Percentiles rank a stretch among this genome's conserved stretches.
These are phyloP conservation scores for Cassiopea andromeda DNA, from an alignment of 30 jellyfish, hydroid and myxozoan species.

Conservation along the genomic window DNA sequence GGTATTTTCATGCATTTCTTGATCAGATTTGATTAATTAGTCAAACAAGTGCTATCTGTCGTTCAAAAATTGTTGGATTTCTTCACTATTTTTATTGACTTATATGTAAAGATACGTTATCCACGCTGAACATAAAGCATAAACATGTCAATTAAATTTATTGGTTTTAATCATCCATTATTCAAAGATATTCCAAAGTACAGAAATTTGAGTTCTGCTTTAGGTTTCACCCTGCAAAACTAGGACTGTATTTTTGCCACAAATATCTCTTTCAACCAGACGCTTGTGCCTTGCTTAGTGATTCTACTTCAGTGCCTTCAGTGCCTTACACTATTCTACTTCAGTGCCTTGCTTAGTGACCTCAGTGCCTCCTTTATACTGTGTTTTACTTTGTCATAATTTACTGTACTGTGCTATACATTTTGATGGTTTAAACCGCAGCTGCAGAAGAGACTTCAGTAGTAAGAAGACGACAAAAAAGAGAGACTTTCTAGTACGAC, in stretches of 20 bases:
- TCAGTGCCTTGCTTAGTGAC: not conserved
- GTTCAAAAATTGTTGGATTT: not conserved
- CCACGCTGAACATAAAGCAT: not conserved
- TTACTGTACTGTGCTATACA: not conserved
- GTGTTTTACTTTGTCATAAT: not conserved
- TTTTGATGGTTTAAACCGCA: no score
- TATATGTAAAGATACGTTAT: not conserved
- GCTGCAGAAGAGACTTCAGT: no score
- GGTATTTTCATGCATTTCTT: slow-evolving; percentile 56
- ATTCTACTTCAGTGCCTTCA: not conserved
- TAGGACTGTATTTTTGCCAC: not conserved
- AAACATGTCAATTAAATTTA: not conserved
- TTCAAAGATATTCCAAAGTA: not conserved
- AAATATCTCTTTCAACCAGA: not conserved
- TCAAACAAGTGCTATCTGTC: not conserved
- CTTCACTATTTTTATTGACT: not conserved
- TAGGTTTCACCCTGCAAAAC: not conserved
- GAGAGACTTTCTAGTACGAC: no score
- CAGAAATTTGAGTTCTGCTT: not conserved
- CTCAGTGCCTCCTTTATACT: not conserved
- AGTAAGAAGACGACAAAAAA: no score
- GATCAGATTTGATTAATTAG: not conserved
- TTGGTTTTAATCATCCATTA: not conserved
- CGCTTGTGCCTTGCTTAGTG: not conserved
- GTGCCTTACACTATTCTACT: not conserved